Evolutionary conservation across 1,140 invertebrate genomes (phyloP), one percentile per base, ranked within the genome.

Genomic region (Leptonema lineaticorne): DNA sequence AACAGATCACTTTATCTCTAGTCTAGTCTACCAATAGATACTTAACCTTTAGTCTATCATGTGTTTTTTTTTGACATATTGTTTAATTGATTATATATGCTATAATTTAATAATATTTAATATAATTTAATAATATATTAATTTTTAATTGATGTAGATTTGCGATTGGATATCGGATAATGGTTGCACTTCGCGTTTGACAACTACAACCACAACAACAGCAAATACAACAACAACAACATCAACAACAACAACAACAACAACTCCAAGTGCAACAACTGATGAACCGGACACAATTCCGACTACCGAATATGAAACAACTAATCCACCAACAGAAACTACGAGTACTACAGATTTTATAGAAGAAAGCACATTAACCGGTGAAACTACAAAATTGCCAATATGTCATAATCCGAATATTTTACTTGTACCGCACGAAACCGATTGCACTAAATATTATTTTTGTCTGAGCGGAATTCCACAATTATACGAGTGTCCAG

Each of bases 381-480:
- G 4, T 7, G 7, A 7, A 7, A 4, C 41, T 9, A 46, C 41
- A 16, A 4, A 9, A 16, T 4, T 9, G 16, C 41, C 29, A 11
- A 50, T 8, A 8, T 50, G 16, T 24, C 11, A 50, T 8, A 24
- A 53, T n/a, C 14, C 50, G 2, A 26, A 26, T 11, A 53, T 26
- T 4, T 4, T 9, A 22, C 14, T 53, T 26, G 50, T 26, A 22
- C 57, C 57, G 5, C 57, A 59, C 11, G 57, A 30, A 20, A 33
- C n/a, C 7, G 57, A 59, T 59, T 59, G 57, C 24, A 59, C 18
- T 9, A 30, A 59, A 18, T 59, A 28, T 30, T 59, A 59, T 33
- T 16, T 8, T 20, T 59, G 57, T 16, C 1, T 33, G 2, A n/a
- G 9, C 6, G 57, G 28, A 14, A 33, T 4, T 59, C 8, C 33